Percentiles rank a stretch among this genome's conserved stretches.
These are phyloP conservation scores for Macropodus opercularis DNA, from an alignment of 2,797 vertebrate species.

Conservation along the genomic window DNA sequence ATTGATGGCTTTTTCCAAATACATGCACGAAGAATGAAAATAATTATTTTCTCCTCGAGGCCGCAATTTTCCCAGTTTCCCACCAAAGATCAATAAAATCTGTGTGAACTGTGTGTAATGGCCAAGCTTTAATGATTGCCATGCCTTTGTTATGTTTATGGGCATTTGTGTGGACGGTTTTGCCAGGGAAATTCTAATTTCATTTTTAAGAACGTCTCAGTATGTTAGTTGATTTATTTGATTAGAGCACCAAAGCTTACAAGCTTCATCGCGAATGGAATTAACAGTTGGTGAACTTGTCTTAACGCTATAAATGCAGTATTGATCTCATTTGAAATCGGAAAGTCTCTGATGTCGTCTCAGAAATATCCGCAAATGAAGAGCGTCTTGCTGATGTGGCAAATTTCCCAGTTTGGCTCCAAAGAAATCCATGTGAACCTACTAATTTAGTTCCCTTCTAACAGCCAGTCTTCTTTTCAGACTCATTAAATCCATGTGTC, in stretches of 20 bases:
- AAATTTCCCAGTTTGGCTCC: conserved; percentile 78
- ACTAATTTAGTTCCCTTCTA: conserved; percentile 86
- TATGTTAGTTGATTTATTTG: conserved; percentile 27
- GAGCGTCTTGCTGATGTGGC: conserved; percentile 81
- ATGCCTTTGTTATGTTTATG: conserved; percentile 64
- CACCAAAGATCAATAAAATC: conserved; percentile 57
- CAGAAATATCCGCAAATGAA: conserved; percentile 77
- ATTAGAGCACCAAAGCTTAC: conserved; percentile 45
- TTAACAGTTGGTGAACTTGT: conserved; percentile 55
- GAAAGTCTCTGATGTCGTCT: conserved; percentile 74
- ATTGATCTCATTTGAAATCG: conserved; percentile 64
- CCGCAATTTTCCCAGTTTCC: conserved; percentile 25
- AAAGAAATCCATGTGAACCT: conserved; percentile 83
- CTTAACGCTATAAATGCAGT: conserved; percentile 42
- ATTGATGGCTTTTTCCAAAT: conserved; percentile 6
- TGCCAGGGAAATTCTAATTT: conserved; percentile 58
- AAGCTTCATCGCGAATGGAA: conserved; percentile 49
- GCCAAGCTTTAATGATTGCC: conserved; percentile 63
- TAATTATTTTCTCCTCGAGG: conserved; percentile 9
- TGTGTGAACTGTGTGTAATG: conserved; percentile 36
- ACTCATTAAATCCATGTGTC: conserved; percentile 90
- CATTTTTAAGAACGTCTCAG: conserved; percentile 40
- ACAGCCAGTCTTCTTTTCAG: conserved; percentile 84
- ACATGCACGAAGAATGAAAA: conserved; percentile 10
- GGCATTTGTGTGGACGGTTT: conserved; percentile 46